Conservation (phyloP, 2,888 invertebrate species). For the Drosophila villosipedis region DNA sequence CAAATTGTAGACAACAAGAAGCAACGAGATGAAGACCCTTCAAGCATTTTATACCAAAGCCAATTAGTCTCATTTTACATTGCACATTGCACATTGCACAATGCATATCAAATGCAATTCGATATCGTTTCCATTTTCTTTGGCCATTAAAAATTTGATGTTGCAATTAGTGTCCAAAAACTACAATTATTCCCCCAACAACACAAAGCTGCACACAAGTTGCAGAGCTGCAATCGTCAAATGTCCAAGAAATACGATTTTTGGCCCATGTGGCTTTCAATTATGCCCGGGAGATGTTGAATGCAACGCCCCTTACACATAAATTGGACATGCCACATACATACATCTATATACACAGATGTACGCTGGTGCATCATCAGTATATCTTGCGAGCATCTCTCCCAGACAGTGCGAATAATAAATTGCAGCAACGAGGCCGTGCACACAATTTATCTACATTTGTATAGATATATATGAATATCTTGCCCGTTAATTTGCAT, state of each 20-base stretch:
- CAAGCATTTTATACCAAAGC: constrained; percentile 4
- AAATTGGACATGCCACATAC: constrained; percentile 3
- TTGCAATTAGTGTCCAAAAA: constrained; percentile 10
- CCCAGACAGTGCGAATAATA: constrained; percentile 22
- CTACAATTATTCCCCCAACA: not conserved
- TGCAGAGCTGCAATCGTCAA: not conserved
- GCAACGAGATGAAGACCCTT: not conserved
- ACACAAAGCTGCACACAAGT: not conserved
- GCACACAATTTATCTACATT: constrained; percentile 48
- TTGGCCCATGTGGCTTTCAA: constrained; percentile 15
- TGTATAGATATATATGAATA: constrained; percentile 49
- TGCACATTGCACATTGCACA: constrained; percentile 1
- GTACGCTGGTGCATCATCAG: not conserved
- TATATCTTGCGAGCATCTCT: constrained; percentile 12
- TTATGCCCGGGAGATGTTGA: constrained; percentile 14
- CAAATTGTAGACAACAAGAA: not conserved
- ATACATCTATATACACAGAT: not conserved
- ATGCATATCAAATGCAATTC: constrained; percentile 14
- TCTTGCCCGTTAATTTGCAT: constrained; percentile 63
- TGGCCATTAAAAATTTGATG: constrained; percentile 1
- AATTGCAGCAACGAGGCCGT: constrained; percentile 39
- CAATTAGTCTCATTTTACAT: constrained; percentile 23
- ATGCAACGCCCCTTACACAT: constrained; percentile 8
- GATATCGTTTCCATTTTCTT: constrained; percentile 10
- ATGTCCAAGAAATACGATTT: constrained; percentile 2